phyloP scores from a whole-genome alignment of 2,797 vertebrate species.

The Hirundo rustica region DNA sequence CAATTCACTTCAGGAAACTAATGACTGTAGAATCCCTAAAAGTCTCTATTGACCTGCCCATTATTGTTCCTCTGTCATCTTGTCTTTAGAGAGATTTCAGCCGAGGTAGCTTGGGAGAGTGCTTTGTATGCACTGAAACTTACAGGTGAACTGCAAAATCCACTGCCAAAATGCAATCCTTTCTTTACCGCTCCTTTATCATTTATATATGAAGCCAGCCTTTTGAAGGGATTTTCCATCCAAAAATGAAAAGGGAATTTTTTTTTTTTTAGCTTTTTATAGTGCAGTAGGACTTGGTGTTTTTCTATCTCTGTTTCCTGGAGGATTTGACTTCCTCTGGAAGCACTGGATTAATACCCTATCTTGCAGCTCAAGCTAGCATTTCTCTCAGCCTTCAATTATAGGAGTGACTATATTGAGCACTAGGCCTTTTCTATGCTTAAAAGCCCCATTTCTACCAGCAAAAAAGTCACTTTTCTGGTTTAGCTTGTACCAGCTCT shows the following conservation, averaged over 20 bases:
- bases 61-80: conserved; percentile 43
- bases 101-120: conserved; percentile 20
- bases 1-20: conserved; percentile 31
- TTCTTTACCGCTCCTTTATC: conserved; percentile 39
- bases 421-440: neutral
- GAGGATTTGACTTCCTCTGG: conserved; percentile 50
- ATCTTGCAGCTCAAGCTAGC: conserved; percentile 6
- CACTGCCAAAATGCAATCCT: conserved; percentile 22
- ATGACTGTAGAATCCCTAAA: conserved; percentile 9
- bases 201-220: conserved; percentile 36
- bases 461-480: conserved; percentile 2
- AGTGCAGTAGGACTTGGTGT: neutral
- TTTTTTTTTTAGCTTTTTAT: conserved; percentile 45
- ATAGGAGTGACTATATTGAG: conserved; percentile 6
- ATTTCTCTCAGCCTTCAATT: conserved; percentile 32
- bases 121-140: conserved; percentile 34
- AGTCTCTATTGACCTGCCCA: conserved; percentile 18
- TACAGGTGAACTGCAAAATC: conserved; percentile 50
- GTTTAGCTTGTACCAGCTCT: neutral
- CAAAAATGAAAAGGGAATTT: conserved; percentile 35
- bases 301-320: conserved; percentile 47
- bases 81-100: conserved; percentile 34
- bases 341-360: conserved; percentile 40
- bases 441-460: neutral
- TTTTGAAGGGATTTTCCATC: conserved; percentile 55